These are phyloP conservation scores for Pyrocephalus nanus DNA, from an alignment of 2,797 vertebrate species.

Conservation along the genomic window DNA sequence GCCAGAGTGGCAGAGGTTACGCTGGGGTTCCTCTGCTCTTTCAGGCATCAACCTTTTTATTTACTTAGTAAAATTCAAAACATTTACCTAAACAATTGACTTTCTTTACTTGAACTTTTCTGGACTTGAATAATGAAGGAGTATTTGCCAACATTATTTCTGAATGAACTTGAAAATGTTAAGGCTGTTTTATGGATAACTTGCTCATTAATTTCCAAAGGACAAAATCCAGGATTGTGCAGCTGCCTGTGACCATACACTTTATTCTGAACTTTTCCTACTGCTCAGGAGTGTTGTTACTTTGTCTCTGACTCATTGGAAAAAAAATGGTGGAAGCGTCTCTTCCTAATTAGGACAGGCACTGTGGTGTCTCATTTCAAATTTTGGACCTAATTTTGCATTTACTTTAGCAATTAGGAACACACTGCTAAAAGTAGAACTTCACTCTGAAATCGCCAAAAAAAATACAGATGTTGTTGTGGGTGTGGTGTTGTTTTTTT, in stretches of 20 bases:
- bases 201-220: not conserved
- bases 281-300: not conserved
- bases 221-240: not conserved
- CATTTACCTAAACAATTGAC: not conserved
- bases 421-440: not conserved
- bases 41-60: not conserved
- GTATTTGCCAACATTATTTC: not conserved
- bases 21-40: not conserved
- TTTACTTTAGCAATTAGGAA: slow-evolving; percentile 10
- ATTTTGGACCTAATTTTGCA: not conserved
- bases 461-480: not conserved
- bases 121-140: not conserved
- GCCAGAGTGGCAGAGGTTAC: not conserved
- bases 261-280: not conserved
- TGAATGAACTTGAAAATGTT: not conserved
- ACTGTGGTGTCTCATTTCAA: not conserved
- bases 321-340: not conserved
- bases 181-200: not conserved
- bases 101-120: not conserved
- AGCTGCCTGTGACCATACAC: not conserved
- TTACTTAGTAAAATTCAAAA: not conserved
- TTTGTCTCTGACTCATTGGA: not conserved
- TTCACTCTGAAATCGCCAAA: not conserved
- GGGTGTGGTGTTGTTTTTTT: not conserved
- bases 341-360: not conserved